A percentile compares a stretch with the other conserved stretches of the same genome.
These are phyloP conservation scores for Decapterus maruadsi DNA, from an alignment of 2,797 vertebrate genomes.

Conservation along the genomic window DNA sequence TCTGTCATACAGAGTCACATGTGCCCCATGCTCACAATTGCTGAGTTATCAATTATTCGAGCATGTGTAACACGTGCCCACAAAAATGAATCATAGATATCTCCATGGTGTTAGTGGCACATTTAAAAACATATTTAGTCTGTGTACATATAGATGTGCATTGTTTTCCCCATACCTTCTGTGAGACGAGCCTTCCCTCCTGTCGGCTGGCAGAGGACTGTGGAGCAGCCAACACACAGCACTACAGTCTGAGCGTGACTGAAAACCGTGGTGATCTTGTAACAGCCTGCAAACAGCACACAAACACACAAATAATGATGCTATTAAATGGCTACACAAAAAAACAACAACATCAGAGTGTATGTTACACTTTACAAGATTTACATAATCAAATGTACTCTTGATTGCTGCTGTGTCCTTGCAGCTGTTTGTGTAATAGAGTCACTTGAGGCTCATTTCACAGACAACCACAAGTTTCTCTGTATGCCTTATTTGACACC, in stretches of 20 bases:
- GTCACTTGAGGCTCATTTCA: conserved; percentile 43
- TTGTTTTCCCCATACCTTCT: conserved; percentile 87
- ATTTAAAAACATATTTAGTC: background rate
- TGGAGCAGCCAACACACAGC: conserved; percentile 94
- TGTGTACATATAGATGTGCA: background rate
- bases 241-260: conserved; percentile 97
- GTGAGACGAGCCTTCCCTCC: conserved; percentile 97
- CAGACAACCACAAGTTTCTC: conserved; percentile 53
- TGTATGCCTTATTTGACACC: conserved; percentile 84
- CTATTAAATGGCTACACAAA: background rate
- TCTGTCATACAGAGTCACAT: no score
- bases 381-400: background rate
- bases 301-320: background rate
- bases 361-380: background rate
- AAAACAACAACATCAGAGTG: background rate
- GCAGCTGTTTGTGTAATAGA: conserved; percentile 53
- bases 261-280: conserved; percentile 98
- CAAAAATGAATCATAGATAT: background rate
- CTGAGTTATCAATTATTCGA: background rate
- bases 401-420: conserved; percentile 52
- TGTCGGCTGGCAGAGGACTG: conserved; percentile 95
- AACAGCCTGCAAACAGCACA: conserved; percentile 88
- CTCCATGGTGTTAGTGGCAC: background rate
- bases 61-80: background rate
- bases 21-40: background rate